Evolutionary conservation across 2,113 vertebrate genomes (phyloP), one percentile per base, ranked within the genome.

Genomic region (Papio anubis): DNA sequence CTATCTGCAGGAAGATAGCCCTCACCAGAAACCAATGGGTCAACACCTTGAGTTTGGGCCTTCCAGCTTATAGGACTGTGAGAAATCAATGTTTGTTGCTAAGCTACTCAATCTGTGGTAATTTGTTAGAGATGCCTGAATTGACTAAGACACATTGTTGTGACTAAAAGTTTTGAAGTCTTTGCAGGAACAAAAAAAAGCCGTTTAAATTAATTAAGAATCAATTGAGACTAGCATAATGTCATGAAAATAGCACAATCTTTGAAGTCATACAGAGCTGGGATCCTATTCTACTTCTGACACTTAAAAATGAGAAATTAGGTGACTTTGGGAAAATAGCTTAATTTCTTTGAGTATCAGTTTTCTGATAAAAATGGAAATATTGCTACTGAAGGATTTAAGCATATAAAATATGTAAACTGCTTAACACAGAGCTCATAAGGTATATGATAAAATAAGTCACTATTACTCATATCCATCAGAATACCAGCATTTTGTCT

Each of bases 191-290:
- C 25, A 59, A 61, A 50, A 50, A 78, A 78, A 80, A 6, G 3
- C 21, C n/a, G 90, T 97, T 93, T 52, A 84, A 87, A 90, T 94
- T 35, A 52, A 73, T 50, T 68, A 80, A 78, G 57, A 48, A 64
- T 86, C 50, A n/a, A 4, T n/a, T 82, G n/a, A 97, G 52, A 78
- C 25, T 64, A 90, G 21, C 35, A 23, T 64, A 76, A 48, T 25
- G 45, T 23, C 32, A 72, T 21, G 55, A 30, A 57, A 76, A 38
- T 27, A 85, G 11, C 4, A 55, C 5, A 48, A 1, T 27, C 35
- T 92, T 81, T 78, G 66, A 92, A 85, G 32, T 92, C 16, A 32
- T 11, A 25, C 8, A 59, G 17, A 72, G 4, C 35, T 95, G 50
- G 20, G n/a, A 48, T n/a, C 64, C 0, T 32, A 50, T 52, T 38